These are phyloP conservation scores for Isoperla grammatica DNA, from an alignment of 2,888 invertebrate genomes.

Conservation along the genomic window DNA sequence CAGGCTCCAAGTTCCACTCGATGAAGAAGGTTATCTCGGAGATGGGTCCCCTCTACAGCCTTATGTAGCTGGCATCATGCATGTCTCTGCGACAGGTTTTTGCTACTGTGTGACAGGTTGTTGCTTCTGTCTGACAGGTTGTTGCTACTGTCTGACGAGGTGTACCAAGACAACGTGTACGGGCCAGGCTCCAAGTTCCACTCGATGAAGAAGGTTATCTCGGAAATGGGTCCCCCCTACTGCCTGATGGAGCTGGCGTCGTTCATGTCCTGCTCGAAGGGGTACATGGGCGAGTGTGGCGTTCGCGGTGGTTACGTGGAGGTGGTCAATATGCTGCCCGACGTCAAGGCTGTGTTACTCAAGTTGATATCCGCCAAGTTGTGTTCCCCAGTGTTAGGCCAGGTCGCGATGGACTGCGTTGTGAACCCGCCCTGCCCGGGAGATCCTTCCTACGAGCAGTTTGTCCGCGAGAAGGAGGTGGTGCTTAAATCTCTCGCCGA, in stretches of 20 bases:
- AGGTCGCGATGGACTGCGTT: conserved; percentile 78
- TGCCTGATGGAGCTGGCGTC: conserved; percentile 80
- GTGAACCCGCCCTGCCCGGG: conserved; percentile 84
- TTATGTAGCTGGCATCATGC: too few species aligned
- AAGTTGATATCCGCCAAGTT: conserved; percentile 92
- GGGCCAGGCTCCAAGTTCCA: too few species aligned
- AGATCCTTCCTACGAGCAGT: too few species aligned
- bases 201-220: conserved; percentile 92
- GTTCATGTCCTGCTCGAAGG: conserved; percentile 96
- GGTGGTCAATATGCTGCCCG: conserved; percentile 77
- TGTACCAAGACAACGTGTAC: too few species aligned
- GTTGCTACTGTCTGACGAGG: conserved; percentile 89
- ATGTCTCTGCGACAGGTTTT: too few species aligned
- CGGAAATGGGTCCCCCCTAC: conserved; percentile 88
- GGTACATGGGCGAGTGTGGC: conserved; percentile 92
- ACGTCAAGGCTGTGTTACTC: conserved; percentile 71
- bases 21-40: too few species aligned
- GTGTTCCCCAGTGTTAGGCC: conserved; percentile 68
- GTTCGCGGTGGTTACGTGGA: conserved; percentile 96
- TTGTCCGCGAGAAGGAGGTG: conserved; percentile 53
- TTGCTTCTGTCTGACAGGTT: too few species aligned
- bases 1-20: too few species aligned
- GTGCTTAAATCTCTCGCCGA: neutral
- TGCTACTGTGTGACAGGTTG: too few species aligned
- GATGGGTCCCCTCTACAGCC: too few species aligned